Percentiles rank a stretch among this genome's conserved stretches.
These are phyloP conservation scores for Nothoprocta pentlandii DNA, from an alignment of 2,113 vertebrate species.

Conservation along the genomic window DNA sequence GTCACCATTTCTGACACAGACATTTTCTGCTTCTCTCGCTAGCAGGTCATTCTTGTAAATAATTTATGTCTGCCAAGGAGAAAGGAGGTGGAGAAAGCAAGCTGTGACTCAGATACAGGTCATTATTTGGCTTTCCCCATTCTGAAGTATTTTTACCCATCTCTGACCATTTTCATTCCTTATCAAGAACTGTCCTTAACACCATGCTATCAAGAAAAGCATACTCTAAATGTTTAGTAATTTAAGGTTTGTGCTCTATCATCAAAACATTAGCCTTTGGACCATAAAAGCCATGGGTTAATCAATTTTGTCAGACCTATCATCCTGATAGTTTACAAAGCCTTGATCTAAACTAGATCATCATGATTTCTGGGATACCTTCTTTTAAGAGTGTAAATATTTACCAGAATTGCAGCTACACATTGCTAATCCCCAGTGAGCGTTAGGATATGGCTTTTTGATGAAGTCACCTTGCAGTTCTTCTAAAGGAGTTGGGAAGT, in stretches of 20 bases:
- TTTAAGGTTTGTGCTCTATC: conserved; percentile 57
- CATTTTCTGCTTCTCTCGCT: conserved; percentile 21
- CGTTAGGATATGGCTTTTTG: background rate
- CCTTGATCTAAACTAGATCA: conserved; percentile 24
- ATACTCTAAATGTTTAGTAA: conserved; percentile 46
- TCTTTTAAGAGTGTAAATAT: conserved; percentile 27
- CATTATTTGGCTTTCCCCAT: conserved; percentile 28
- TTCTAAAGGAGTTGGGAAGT: background rate
- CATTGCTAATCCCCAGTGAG: background rate
- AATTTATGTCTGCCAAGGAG: conserved; percentile 25
- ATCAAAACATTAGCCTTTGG: conserved; percentile 49
- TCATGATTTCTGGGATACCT: background rate
- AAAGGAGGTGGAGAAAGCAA: background rate
- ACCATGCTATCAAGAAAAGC: too few relatives aligned
- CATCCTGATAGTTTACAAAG: conserved; percentile 28
- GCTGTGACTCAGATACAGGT: conserved; percentile 45
- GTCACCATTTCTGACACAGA: background rate
- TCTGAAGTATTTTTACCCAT: conserved; percentile 42
- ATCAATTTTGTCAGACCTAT: conserved; percentile 60
- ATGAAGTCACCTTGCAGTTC: background rate
- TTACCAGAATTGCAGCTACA: conserved; percentile 1
- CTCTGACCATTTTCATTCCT: conserved; percentile 43
- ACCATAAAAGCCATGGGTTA: conserved; percentile 37
- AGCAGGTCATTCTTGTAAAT: conserved; percentile 30
- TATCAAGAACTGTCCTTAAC: conserved; percentile 27